These are phyloP conservation scores for Odiellus spinosus DNA, from an alignment of 2,888 invertebrate species.

Conservation along the genomic window DNA sequence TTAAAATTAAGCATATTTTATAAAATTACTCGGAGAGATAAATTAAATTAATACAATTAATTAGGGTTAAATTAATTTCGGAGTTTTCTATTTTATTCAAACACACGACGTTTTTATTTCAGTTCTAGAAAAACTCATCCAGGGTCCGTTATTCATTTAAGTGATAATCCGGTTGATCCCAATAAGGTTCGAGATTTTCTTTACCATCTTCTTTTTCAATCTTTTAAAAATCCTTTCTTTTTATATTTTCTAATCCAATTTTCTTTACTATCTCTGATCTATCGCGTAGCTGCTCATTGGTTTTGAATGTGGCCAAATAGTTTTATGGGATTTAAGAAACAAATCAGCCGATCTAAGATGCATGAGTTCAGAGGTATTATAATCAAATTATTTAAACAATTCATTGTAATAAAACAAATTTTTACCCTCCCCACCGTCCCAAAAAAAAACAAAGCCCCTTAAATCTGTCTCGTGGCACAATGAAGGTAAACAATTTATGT, in stretches of 20 bases:
- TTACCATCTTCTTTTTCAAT: not conserved
- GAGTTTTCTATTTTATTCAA: too few species aligned
- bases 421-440: not conserved
- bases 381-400: not conserved
- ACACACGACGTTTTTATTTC: too few species aligned
- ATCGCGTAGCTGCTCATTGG: conserved; percentile 93
- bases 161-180: conserved; percentile 90
- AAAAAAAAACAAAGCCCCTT: too few species aligned
- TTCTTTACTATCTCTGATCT: conserved; percentile 18
- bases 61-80: too few species aligned
- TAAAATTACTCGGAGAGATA: too few species aligned
- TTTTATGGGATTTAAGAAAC: conserved; percentile 84
- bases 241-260: not conserved
- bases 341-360: conserved; percentile 65
- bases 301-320: conserved; percentile 84
- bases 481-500: conserved; percentile 95
- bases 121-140: conserved; percentile 91
- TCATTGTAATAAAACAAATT: not conserved
- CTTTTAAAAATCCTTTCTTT: not conserved
- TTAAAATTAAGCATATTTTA: too few species aligned
- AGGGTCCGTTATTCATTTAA: conserved; percentile 84
- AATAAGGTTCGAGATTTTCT: conserved; percentile 54
- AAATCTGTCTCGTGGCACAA: conserved; percentile 89
- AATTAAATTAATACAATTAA: too few species aligned
- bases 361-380: conserved; percentile 23